Evolutionary conservation across 2,888 invertebrate species (phyloP), one percentile per base, ranked within the genome.

Genomic region (Chymomyza fuscimana): DNA sequence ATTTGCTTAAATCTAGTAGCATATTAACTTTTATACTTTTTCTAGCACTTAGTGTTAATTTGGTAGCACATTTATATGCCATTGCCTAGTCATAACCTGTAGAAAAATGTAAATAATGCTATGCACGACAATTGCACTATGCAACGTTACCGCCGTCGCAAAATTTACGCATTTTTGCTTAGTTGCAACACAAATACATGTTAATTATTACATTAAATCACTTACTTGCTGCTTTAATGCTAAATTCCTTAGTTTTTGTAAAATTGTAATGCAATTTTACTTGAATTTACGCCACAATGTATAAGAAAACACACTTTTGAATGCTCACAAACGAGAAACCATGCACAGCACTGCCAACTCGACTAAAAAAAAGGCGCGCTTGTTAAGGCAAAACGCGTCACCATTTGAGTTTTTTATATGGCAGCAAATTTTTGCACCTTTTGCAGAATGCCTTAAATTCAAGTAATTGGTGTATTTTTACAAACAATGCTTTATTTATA

Each of bases 241-340:
- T 51, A 46, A 58, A 69, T 74, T n/a, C 32, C 68, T 59, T 46
- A 67, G 51, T 66, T 60, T 60, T 60, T 70, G 60, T 50, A 10
- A 59, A 59, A 65, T 73, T 72, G 65, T 62, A 50, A n/a, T 52
- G 25, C 54, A 68, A 65, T 73, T 76, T 79, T 67, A 69, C 79
- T 83, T 72, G 61, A 76, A 86, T 68, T 78, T 75, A 63, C 60
- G 60, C 32, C 70, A 72, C 78, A 77, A 78, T 64, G 67, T 70
- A 67, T 59, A 62, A 51, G 36, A 69, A 78, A 80, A 84, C 87
- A 74, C 78, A 80, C 86, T 83, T 85, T 85, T 88, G 85, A 88
- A 88, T 88, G 81, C 80, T 74, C 72, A 85, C 72, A 70, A 73
- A 77, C 77, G 70, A 82, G 75, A 81, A 84, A 67, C 74, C 25